Evolutionary conservation across 2,113 vertebrate species (phyloP).

Genomic region (Anarrhichthys ocellatus): DNA sequence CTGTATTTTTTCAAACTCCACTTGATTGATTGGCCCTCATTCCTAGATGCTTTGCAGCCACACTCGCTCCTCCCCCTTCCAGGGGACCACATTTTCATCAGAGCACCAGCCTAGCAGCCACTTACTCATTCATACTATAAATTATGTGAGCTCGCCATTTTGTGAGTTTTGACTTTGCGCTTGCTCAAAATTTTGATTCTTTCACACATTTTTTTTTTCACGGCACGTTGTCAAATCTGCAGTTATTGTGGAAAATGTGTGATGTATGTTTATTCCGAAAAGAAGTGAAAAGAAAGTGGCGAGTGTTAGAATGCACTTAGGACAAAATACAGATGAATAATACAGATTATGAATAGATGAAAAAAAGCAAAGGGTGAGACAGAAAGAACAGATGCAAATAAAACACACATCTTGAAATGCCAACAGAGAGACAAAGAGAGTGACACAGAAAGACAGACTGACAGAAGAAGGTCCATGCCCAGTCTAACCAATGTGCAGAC

Average conservation of each 20-base stretch:
- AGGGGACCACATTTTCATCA: conserved; percentile 74
- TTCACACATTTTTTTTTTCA: conserved; percentile 7
- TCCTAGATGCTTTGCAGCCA: conserved; percentile 76
- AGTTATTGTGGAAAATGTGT: conserved; percentile 62
- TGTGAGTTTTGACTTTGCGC: conserved; percentile 16
- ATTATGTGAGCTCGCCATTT: conserved; percentile 51
- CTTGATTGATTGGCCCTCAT: conserved; percentile 76
- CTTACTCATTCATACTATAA: conserved; percentile 68
- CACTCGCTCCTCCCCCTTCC: conserved; percentile 64
- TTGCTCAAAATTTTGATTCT: background rate
- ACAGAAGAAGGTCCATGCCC: conserved; percentile 91
- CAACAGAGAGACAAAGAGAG: conserved; percentile 43
- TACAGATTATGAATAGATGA: conserved; percentile 41
- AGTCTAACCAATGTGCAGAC: conserved; percentile 99
- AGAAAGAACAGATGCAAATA: conserved; percentile 40
- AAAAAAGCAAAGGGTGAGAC: conserved; percentile 48
- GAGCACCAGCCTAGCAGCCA: conserved; percentile 61
- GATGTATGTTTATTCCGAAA: conserved; percentile 74
- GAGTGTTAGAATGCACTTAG: conserved; percentile 63
- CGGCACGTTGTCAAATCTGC: conserved; percentile 39
- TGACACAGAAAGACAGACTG: conserved; percentile 67
- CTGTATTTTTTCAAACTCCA: conserved; percentile 71
- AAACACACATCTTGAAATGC: conserved; percentile 40
- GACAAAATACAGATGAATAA: conserved; percentile 59
- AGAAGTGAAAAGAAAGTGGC: conserved; percentile 42